phyloP scores from a whole-genome alignment of 2,113 vertebrate species.

The Corydoras sp. region DNA sequence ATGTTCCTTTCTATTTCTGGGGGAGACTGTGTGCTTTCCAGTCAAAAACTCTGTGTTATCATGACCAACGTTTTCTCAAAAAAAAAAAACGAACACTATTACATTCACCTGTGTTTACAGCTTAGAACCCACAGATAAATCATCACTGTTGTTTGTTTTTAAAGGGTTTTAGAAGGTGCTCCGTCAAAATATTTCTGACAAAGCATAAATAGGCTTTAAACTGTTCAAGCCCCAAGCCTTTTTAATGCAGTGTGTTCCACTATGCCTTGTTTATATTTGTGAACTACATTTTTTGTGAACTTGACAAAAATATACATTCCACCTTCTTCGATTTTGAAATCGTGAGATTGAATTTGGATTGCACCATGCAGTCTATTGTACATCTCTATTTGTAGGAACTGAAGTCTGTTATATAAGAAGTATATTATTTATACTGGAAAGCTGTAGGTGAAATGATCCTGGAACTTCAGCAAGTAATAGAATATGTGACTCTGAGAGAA shows the following conservation, averaged over 20 bases:
- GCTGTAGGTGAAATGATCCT: neutral
- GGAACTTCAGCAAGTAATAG: neutral
- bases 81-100: neutral
- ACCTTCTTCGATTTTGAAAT: conserved; percentile 10
- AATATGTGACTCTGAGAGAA: neutral
- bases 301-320: conserved; percentile 31
- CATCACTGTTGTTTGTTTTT: neutral
- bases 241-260: neutral
- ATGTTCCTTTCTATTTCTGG: too few relatives aligned
- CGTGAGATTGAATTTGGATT: conserved; percentile 8
- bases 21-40: too few relatives aligned
- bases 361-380: conserved; percentile 10
- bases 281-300: conserved; percentile 11
- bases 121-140: neutral
- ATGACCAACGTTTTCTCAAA: too few relatives aligned
- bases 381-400: neutral
- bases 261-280: conserved; percentile 11
- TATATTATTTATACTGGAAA: neutral
- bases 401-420: conserved; percentile 1
- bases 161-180: neutral
- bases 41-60: too few relatives aligned
- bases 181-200: neutral
- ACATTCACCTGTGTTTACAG: neutral
- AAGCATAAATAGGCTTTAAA: neutral
- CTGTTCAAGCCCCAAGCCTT: neutral